These are phyloP conservation scores for Steinernema feltiae DNA, from an alignment of 1,140 invertebrate species.

Conservation along the genomic window DNA sequence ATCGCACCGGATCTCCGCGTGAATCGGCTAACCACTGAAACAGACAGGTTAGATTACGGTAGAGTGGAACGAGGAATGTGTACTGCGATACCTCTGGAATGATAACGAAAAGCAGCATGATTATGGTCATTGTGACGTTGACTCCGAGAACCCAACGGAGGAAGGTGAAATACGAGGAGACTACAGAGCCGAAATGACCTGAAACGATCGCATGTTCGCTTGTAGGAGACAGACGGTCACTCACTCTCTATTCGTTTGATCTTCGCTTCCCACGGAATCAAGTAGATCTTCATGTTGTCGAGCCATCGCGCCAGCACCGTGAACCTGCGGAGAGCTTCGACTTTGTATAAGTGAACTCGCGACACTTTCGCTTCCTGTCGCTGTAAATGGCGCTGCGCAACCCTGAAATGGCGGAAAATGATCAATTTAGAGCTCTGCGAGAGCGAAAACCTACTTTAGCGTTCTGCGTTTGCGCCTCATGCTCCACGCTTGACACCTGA, in stretches of 20 bases:
- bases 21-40: constrained; percentile 47
- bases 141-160: constrained; percentile 91
- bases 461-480: constrained; percentile 77
- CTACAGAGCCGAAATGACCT: constrained; percentile 86
- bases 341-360: constrained; percentile 26
- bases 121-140: constrained; percentile 77
- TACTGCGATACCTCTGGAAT: constrained; percentile 75
- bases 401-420: constrained; percentile 26
- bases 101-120: constrained; percentile 77
- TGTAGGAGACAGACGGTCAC: constrained; percentile 17
- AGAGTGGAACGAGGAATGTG: background rate
- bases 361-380: constrained; percentile 43
- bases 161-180: constrained; percentile 93
- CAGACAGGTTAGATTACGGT: background rate
- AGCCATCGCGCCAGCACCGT: constrained; percentile 74
- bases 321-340: constrained; percentile 62
- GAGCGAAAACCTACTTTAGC: constrained; percentile 61
- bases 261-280: constrained; percentile 84
- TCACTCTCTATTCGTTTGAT: constrained; percentile 90
- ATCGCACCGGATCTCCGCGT: constrained; percentile 41
- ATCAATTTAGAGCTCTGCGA: background rate
- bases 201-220: constrained; percentile 26
- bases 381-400: constrained; percentile 39
- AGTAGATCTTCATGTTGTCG: constrained; percentile 75
- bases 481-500: constrained; percentile 79